Evolutionary conservation across 2,888 invertebrate species (phyloP).

Genomic region (Xylota segnis): DNA sequence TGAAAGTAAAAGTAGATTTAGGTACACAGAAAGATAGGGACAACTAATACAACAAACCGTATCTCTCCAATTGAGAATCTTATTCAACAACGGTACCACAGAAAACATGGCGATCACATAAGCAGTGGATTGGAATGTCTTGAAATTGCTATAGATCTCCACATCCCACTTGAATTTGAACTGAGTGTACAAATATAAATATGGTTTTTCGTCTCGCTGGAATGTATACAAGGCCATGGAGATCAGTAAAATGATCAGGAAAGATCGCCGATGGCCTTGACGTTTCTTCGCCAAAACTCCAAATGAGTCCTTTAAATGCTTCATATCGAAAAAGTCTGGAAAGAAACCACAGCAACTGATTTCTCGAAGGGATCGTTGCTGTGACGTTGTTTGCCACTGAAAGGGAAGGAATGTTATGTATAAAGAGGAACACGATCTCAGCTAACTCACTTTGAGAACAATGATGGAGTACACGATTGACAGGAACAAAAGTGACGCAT

Average conservation of each 20-base stretch:
- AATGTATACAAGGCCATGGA: constrained; percentile 93
- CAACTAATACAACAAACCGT: constrained; percentile 84
- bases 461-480: constrained; percentile 88
- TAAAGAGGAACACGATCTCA: neutral
- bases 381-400: constrained; percentile 88
- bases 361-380: constrained; percentile 87
- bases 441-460: constrained; percentile 85
- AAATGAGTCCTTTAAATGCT: constrained; percentile 88
- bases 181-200: constrained; percentile 90
- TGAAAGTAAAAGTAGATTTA: constrained; percentile 78
- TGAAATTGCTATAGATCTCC: constrained; percentile 89
- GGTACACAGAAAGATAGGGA: neutral
- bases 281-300: constrained; percentile 87
- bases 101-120: constrained; percentile 90
- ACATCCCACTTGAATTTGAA: constrained; percentile 90
- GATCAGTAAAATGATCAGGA: constrained; percentile 89
- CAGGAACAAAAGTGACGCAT: constrained; percentile 87
- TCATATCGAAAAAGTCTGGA: constrained; percentile 89
- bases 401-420: neutral
- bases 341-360: constrained; percentile 87
- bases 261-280: constrained; percentile 86
- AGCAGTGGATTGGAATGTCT: constrained; percentile 89
- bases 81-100: constrained; percentile 90
- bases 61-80: constrained; percentile 88
- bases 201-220: constrained; percentile 92